phyloP scores from a whole-genome alignment of 2,797 vertebrate genomes.

The Ataeniobius toweri region DNA sequence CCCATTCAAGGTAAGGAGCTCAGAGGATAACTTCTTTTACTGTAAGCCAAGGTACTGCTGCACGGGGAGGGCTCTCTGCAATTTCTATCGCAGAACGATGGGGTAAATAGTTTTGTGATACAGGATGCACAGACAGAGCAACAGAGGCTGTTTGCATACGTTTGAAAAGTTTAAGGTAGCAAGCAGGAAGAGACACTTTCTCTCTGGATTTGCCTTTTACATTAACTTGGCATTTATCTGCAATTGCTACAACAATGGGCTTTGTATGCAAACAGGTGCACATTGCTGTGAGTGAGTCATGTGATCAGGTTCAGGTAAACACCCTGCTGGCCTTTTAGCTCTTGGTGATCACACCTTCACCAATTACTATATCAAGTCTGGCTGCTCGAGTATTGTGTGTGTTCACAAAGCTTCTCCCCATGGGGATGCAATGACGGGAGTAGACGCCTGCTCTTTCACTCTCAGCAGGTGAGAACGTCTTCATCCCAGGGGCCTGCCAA shows the following conservation, averaged over 20 bases:
- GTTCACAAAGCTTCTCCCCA: conserved; percentile 64
- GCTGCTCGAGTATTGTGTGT: conserved; percentile 52
- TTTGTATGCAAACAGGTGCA: background rate
- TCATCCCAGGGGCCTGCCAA: conserved; percentile 74
- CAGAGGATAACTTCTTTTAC: conserved; percentile 80
- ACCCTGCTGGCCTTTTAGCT: conserved; percentile 52
- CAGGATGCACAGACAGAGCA: conserved; percentile 32
- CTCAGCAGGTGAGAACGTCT: conserved; percentile 80
- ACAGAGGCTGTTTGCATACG: conserved; percentile 25
- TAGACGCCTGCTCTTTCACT: conserved; percentile 78
- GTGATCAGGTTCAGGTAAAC: conserved; percentile 42
- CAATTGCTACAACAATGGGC: conserved; percentile 15
- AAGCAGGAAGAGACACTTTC: conserved; percentile 8
- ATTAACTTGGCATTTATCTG: conserved; percentile 2
- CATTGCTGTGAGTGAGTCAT: conserved; percentile 22
- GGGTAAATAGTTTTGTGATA: conserved; percentile 62
- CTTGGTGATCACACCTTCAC: conserved; percentile 70
- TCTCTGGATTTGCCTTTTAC: background rate
- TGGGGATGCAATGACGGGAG: conserved; percentile 71
- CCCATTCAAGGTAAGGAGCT: conserved; percentile 78
- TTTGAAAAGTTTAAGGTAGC: conserved; percentile 45
- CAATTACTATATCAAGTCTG: conserved; percentile 81
- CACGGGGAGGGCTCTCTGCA: conserved; percentile 56
- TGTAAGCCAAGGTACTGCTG: conserved; percentile 70
- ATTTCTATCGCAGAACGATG: conserved; percentile 49